These are phyloP conservation scores for Liparis tanakae DNA, from an alignment of 2,797 vertebrate species.

Conservation along the genomic window DNA sequence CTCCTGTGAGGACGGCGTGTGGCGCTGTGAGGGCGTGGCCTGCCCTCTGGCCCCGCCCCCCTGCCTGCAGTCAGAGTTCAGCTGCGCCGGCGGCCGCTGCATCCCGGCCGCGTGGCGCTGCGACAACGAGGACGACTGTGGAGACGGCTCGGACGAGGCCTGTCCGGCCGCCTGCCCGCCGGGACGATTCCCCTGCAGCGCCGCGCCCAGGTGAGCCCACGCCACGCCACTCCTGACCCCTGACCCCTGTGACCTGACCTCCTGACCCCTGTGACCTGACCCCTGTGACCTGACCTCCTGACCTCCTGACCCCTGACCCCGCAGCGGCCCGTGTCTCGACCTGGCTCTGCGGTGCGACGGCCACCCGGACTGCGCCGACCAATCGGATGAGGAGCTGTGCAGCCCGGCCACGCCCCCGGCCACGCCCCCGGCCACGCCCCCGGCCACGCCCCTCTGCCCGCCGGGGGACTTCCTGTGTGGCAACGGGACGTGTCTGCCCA, in stretches of 20 bases:
- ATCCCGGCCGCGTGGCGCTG: slow-evolving; percentile 89
- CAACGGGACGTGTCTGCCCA: slow-evolving; percentile 80
- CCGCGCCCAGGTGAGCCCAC: slow-evolving; percentile 49
- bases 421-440: too few species aligned
- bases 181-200: slow-evolving; percentile 81
- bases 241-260: background rate
- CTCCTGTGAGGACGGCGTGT: slow-evolving; percentile 84
- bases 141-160: slow-evolving; percentile 90
- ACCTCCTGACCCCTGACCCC: background rate
- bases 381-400: slow-evolving; percentile 88
- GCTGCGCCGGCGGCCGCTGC: slow-evolving; percentile 84
- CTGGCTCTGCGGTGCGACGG: slow-evolving; percentile 86
- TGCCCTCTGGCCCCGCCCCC: slow-evolving; percentile 64
- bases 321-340: slow-evolving; percentile 85
- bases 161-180: slow-evolving; percentile 84
- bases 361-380: slow-evolving; percentile 85
- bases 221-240: too few species aligned
- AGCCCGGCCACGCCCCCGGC: slow-evolving; percentile 69
- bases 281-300: slow-evolving; percentile 7
- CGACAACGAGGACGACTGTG: slow-evolving; percentile 93
- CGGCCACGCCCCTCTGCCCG: slow-evolving; percentile 73
- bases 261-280: background rate
- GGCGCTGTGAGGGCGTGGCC: slow-evolving; percentile 81
- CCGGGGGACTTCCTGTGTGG: slow-evolving; percentile 82
- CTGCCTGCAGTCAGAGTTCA: slow-evolving; percentile 85